phyloP scores from a whole-genome alignment of 2,888 invertebrate species.

The Caenorhabditis afra region DNA sequence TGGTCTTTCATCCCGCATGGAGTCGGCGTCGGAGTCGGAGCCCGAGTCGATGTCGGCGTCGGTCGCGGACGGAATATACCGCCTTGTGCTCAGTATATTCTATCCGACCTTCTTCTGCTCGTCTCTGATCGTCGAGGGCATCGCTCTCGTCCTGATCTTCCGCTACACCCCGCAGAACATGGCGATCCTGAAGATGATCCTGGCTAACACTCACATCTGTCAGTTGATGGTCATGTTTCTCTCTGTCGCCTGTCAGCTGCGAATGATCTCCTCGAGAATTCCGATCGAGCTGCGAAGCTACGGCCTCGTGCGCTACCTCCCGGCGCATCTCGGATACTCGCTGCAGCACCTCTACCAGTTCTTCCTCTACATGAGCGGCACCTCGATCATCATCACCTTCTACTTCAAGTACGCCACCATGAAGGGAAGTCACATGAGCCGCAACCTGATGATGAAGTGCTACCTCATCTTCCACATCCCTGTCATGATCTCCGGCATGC shows the following conservation, averaged over 20 bases:
- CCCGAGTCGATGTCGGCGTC: too few species aligned
- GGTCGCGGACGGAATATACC: too few species aligned
- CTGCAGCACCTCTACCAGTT: conserved; percentile 29
- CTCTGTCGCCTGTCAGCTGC: conserved; percentile 17
- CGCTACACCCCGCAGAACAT: conserved; percentile 7
- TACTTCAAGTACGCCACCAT: conserved; percentile 26
- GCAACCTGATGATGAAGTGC: background rate
- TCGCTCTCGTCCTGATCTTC: conserved; percentile 2
- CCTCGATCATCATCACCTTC: conserved; percentile 29
- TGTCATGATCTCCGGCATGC: conserved; percentile 18
- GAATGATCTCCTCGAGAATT: conserved; percentile 21
- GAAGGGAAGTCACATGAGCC: background rate
- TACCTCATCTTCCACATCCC: conserved; percentile 22
- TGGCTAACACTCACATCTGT: conserved; percentile 14
- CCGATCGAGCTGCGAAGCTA: conserved; percentile 28
- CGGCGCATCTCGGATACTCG: background rate
- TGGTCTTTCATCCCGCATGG: too few species aligned
- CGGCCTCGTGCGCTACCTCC: conserved; percentile 16
- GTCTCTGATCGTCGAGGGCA: background rate
- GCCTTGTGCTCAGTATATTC: background rate
- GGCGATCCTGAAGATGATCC: background rate
- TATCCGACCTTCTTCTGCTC: conserved; percentile 2
- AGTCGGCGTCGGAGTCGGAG: too few species aligned
- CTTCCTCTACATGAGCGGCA: conserved; percentile 25
- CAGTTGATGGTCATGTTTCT: conserved; percentile 3